Base-by-base conservation (phyloP, 2,888 invertebrate species). In the Anodontia alba region DNA sequence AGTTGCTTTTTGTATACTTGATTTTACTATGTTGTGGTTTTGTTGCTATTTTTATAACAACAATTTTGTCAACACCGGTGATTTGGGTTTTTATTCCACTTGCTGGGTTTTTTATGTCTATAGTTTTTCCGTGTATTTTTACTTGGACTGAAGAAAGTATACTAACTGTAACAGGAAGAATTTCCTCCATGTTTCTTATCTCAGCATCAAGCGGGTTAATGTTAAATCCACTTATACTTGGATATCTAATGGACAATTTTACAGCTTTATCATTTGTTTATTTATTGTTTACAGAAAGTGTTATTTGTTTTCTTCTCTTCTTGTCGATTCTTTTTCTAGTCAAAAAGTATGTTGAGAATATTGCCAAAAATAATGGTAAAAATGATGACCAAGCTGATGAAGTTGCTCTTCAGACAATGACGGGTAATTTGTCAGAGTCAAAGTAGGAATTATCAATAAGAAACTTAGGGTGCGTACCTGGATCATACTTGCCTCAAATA, bases 1-100 rank as follows among this genome's bases (percentile, higher is more conserved):
- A 90, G 23, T 92, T 95, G 90, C 83, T 95, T n/a, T 82, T 92
- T 20, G 80, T 87, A 1, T 94, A 94, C 43, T 73, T 72, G 26
- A 54, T 69, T 10, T 31, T 86, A 15, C 71, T 89, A 33, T 76
- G 87, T 29, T 23, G 83, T 7, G 69, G 84, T 29, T 81, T 90
- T 66, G 51, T 82, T 17, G 85, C 82, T 8, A 78, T 90, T 36
- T 76, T 82, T 15, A 42, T 90, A 20, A 81, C 76, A 15, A 81
- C 85, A n/a, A 31, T 76, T 29, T 62, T 62, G 0, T 74, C 80
- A 15, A 76, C 75, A 20, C 71, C 68, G 12, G 68, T 84, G 8
- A 79, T 88, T 2, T 89, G 89, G 89, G 54, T 85, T 5, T 84
- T 79, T 51, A 79, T 87, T 23, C 78, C 80, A 5, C 68, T 81